phyloP scores from a whole-genome alignment of 2,797 vertebrate genomes.

The Graptemys geographica region DNA sequence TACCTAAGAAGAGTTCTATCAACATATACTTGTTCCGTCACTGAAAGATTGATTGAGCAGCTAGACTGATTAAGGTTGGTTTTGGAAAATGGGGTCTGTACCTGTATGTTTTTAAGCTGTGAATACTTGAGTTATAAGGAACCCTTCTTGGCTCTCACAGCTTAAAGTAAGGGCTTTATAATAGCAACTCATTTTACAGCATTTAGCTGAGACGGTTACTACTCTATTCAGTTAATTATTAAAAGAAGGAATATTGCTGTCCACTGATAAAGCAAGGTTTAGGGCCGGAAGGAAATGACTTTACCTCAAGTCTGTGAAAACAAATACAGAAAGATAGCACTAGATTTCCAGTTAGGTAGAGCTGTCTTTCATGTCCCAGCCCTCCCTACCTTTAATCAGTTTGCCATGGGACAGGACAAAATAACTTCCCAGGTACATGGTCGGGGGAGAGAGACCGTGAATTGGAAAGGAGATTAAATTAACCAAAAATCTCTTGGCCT shows the following conservation, averaged over 20 bases:
- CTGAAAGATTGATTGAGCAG: slow-evolving; percentile 15
- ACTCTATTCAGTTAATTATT: slow-evolving; percentile 59
- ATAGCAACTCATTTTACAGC: background rate
- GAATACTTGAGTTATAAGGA: background rate
- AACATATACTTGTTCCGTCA: background rate
- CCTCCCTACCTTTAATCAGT: background rate
- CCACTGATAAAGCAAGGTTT: background rate
- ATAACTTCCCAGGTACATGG: background rate
- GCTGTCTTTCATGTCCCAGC: background rate
- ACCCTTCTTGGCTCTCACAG: slow-evolving; percentile 16
- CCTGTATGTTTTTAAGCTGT: background rate
- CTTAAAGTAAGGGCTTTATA: slow-evolving; percentile 38
- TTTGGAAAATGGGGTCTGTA: background rate
- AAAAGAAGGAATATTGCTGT: background rate
- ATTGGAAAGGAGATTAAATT: background rate
- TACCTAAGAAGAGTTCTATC: background rate
- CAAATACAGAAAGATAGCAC: background rate
- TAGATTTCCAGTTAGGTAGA: background rate
- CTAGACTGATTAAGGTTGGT: slow-evolving; percentile 32
- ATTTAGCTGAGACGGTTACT: slow-evolving; percentile 14
- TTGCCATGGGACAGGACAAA: background rate
- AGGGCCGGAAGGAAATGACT: slow-evolving; percentile 32
- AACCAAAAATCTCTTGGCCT: background rate
- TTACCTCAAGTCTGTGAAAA: slow-evolving; percentile 27
- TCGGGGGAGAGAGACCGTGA: background rate